Base-by-base conservation (phyloP, 2,113 vertebrate genomes). In the Alouatta palliata region DNA sequence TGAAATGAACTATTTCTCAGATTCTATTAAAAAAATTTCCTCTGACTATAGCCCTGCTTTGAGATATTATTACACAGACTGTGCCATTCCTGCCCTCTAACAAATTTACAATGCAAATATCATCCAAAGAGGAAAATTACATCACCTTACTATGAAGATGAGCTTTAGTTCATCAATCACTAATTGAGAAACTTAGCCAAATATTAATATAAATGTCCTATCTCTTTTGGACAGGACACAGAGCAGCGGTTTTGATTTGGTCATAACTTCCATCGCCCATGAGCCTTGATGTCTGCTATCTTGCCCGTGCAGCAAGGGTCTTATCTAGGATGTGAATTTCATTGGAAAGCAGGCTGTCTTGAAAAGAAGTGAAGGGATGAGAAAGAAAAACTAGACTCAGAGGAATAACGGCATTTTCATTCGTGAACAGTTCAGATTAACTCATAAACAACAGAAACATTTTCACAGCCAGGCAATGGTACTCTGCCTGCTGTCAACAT, bases 241-340 rank as follows among this genome's bases (percentile, higher is more conserved):
- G 87, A 94, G 81, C 70, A 43, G n/a, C 2, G 17, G 82, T 94
- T 98, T 87, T 97, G 95, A 97, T 96, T 97, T 94, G 97, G 81
- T 81, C 93, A 30, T 96, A 95, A 97, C 96, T 96, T 94, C 90
- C 27, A 95, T 91, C 68, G 0, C 58, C 90, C 0, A 0, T 91
- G 80, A 96, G 90, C 94, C 96, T 97, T 97, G 96, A 98, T 97
- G 97, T 97, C 94, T 81, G 97, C 96, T 98, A 98, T 98, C 98
- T 98, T 95, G 40, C 71, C 70, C 1, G 1, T 92, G 97, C 98
- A 98, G 98, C 85, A 80, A 95, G 91, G 77, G 94, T 96, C 87
- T 98, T 98, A 98, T 98, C 97, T 96, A 49, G 96, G 56, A 97
- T 93, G 97, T 96, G 97, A 97, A 95, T 97, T 97, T 97, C 95